These are phyloP conservation scores for Ormyrus pomaceus DNA, from an alignment of 2,888 invertebrate genomes.

Conservation along the genomic window DNA sequence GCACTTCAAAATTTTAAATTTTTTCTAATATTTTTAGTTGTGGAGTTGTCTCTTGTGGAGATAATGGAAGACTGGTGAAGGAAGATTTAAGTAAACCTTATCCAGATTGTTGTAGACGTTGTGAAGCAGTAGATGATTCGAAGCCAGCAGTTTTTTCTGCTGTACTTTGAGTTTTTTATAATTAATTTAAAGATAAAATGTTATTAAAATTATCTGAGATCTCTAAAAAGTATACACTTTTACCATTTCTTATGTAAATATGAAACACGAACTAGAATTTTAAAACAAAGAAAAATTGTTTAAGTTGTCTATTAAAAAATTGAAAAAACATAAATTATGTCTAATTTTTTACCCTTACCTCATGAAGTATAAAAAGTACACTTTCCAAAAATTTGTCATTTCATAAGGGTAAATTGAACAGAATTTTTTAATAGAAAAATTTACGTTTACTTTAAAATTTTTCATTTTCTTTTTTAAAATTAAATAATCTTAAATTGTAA, in stretches of 20 bases:
- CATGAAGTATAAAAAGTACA: too few relatives aligned
- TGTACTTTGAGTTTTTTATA: background rate
- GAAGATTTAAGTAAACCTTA: conserved; percentile 40
- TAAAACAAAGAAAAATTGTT: too few relatives aligned
- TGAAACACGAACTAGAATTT: too few relatives aligned
- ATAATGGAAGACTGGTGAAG: background rate
- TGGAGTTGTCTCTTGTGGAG: conserved; percentile 31
- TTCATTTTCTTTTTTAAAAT: too few relatives aligned
- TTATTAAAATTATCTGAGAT: background rate
- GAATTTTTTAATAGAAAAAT: too few relatives aligned
- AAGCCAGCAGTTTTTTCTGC: background rate
- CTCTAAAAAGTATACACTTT: background rate
- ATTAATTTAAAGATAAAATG: background rate
- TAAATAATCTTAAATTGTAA: too few relatives aligned
- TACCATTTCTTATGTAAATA: background rate
- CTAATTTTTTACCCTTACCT: too few relatives aligned
- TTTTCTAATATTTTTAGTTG: conserved; percentile 33
- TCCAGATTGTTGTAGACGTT: conserved; percentile 48
- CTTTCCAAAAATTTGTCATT: too few relatives aligned
- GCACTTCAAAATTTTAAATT: background rate
- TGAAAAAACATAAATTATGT: too few relatives aligned
- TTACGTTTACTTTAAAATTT: too few relatives aligned
- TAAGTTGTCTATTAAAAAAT: too few relatives aligned
- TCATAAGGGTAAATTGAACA: too few relatives aligned
- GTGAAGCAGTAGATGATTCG: background rate